phyloP scores from a whole-genome alignment of 2,113 vertebrate species.

The Calyptommatus sinebrachiatus region DNA sequence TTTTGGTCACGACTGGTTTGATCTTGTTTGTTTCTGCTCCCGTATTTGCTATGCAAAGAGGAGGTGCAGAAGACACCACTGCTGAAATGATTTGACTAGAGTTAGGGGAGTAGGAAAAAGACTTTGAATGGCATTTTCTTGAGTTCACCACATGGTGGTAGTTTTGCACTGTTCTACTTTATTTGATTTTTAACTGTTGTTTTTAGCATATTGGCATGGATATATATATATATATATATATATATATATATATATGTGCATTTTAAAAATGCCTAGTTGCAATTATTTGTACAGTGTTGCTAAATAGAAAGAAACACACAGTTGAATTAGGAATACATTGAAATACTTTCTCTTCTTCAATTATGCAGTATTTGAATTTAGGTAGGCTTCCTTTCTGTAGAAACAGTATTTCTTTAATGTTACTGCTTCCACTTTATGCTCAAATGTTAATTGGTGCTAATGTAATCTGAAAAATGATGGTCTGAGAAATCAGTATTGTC shows the following conservation, averaged over 20 bases:
- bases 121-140: not conserved
- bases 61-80: not conserved
- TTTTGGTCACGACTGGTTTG: not conserved
- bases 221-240: too few relatives aligned
- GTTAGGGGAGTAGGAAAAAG: not conserved
- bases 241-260: too few relatives aligned
- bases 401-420: not conserved
- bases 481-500: not conserved
- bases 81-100: not conserved
- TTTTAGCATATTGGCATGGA: too few relatives aligned
- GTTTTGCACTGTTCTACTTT: not conserved
- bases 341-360: not conserved
- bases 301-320: not conserved
- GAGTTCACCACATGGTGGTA: not conserved
- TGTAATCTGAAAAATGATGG: not conserved
- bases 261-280: not conserved
- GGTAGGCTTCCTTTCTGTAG: not conserved
- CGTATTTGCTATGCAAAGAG: not conserved
- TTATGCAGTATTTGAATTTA: not conserved
- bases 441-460: not conserved
- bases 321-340: not conserved
- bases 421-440: not conserved
- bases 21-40: not conserved
- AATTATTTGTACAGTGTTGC: not conserved
- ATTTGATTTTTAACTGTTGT: not conserved